These are phyloP conservation scores for Anguilla japonica DNA, from an alignment of 2,113 vertebrate genomes.

Conservation along the genomic window DNA sequence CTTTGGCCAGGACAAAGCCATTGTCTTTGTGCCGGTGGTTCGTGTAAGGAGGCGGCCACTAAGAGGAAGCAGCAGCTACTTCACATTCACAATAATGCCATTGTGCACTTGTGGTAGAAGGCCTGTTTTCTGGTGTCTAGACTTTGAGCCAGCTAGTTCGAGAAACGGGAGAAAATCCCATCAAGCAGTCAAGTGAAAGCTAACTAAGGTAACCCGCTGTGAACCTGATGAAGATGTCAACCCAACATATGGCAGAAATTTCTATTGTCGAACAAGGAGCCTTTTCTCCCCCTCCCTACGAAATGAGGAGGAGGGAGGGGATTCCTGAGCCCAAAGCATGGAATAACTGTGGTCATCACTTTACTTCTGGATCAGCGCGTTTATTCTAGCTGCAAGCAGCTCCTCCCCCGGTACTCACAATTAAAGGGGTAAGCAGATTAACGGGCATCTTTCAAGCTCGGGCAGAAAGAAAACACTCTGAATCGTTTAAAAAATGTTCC, in stretches of 20 bases:
- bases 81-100: constrained; percentile 82
- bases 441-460: constrained; percentile 69
- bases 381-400: constrained; percentile 72
- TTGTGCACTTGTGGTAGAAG: constrained; percentile 76
- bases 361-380: constrained; percentile 82
- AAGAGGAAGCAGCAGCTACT: constrained; percentile 89
- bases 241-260: constrained; percentile 92
- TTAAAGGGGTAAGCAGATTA: constrained; percentile 82
- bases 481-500: constrained; percentile 62
- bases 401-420: constrained; percentile 66
- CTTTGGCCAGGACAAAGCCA: constrained; percentile 84
- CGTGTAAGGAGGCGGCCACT: constrained; percentile 74
- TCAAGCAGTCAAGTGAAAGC: constrained; percentile 96
- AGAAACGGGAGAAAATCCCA: constrained; percentile 87
- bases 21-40: constrained; percentile 78
- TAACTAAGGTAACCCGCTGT: constrained; percentile 92
- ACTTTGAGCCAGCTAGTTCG: constrained; percentile 82
- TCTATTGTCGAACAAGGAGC: constrained; percentile 84
- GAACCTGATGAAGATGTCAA: constrained; percentile 98
- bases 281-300: constrained; percentile 59
- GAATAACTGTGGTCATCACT: constrained; percentile 81
- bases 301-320: constrained; percentile 48
- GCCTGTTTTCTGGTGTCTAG: constrained; percentile 79
- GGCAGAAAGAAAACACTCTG: constrained; percentile 64
- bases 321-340: constrained; percentile 68